phyloP scores from a whole-genome alignment of 2,888 invertebrate genomes.

The Polia nebulosa region DNA sequence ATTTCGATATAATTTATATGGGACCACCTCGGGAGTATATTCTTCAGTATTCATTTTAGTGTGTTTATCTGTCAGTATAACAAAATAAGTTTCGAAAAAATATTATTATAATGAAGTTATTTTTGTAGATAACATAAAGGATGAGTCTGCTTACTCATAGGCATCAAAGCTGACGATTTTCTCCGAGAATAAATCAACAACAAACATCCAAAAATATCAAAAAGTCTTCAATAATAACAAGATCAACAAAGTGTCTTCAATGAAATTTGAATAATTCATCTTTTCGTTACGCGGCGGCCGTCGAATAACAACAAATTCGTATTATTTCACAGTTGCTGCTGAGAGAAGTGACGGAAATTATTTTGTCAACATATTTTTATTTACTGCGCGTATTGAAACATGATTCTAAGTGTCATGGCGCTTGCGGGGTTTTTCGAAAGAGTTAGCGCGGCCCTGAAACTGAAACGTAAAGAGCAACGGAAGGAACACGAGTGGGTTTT shows the following conservation, averaged over 20 bases:
- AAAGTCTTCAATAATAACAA: constrained; percentile 39
- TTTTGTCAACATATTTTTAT: constrained; percentile 22
- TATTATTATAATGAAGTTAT: neutral
- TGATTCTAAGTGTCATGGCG: neutral
- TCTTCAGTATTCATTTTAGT: no score
- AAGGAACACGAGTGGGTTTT: no score
- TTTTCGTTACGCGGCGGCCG: constrained; percentile 4
- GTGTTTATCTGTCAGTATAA: neutral
- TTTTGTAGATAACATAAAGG: neutral
- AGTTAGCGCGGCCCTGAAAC: no score
- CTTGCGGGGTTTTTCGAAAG: no score
- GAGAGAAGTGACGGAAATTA: constrained; percentile 27
- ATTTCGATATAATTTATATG: no score
- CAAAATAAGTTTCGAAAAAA: neutral
- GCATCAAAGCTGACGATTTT: neutral
- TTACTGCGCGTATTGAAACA: constrained; percentile 10
- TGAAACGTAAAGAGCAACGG: no score
- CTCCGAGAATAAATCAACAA: constrained; percentile 8
- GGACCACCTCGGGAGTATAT: no score
- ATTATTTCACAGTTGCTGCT: constrained; percentile 34
- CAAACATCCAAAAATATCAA: constrained; percentile 26
- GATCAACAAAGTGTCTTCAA: constrained; percentile 28
- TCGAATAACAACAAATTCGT: constrained; percentile 28
- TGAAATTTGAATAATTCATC: constrained; percentile 49
- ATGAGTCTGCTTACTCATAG: neutral